Percentiles rank a stretch among this genome's conserved stretches.
Conservation (phyloP, 2,888 invertebrate species). For the Caenorhabditis panamensis region DNA sequence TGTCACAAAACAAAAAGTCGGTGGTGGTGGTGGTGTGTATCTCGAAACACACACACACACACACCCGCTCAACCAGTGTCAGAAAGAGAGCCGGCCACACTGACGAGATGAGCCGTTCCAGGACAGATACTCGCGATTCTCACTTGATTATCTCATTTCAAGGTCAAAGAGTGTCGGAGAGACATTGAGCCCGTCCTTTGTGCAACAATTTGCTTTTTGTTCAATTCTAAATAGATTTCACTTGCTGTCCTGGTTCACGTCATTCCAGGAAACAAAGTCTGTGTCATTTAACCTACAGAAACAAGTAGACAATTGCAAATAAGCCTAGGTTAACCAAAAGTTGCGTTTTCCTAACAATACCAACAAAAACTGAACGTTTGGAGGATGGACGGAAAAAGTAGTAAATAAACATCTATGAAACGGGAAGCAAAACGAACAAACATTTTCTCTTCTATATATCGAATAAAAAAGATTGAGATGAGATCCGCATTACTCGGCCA, state of each 20-base stretch:
- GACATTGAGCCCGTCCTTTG: conserved; percentile 2
- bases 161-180: conserved; percentile 20
- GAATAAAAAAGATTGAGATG: conserved; percentile 54
- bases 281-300: no score
- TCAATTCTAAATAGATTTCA: conserved; percentile 33
- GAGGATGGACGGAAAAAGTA: background rate
- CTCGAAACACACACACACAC: conserved; percentile 39
- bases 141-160: conserved; percentile 43
- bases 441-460: conserved; percentile 45
- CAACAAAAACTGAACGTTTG: background rate
- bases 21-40: conserved; percentile 48
- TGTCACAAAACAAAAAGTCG: conserved; percentile 60
- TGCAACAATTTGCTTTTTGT: background rate
- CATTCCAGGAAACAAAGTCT: background rate
- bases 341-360: no score
- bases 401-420: conserved; percentile 15
- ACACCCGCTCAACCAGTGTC: conserved; percentile 35
- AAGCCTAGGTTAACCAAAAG: no score
- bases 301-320: no score
- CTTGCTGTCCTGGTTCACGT: conserved; percentile 1
- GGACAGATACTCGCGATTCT: background rate
- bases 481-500: conserved; percentile 59
- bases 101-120: conserved; percentile 17
- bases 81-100: background rate
- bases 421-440: conserved; percentile 1